Evolutionary conservation across 2,797 vertebrate genomes (phyloP).

Genomic region (Pelodytes ibericus): DNA sequence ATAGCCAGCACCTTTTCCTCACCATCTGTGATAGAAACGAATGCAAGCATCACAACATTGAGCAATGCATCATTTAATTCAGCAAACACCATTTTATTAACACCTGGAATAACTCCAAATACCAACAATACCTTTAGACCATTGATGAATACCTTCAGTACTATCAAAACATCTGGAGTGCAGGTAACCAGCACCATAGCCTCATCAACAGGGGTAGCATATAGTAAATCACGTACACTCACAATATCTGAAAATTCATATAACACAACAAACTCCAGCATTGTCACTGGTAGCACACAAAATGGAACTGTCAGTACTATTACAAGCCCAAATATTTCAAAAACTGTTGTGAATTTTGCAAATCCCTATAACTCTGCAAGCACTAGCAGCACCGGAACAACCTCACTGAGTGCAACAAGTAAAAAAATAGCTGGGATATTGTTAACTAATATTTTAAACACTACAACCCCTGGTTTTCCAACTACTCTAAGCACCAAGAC

Average conservation of each 20-base stretch:
- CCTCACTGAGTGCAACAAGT: no score
- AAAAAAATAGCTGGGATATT: neutral
- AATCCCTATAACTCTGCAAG: neutral
- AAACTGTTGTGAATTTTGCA: neutral
- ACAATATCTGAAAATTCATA: no score
- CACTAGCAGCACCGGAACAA: neutral
- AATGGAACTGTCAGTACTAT: neutral
- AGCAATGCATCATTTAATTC: neutral
- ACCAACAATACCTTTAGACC: no score
- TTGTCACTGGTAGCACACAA: neutral
- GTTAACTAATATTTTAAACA: neutral
- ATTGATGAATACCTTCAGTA: neutral
- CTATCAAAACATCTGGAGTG: neutral
- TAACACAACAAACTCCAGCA: no score
- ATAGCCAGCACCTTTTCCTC: neutral
- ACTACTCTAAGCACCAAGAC: neutral
- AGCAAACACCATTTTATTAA: neutral
- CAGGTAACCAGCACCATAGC: no score
- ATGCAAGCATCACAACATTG: slow-evolving; percentile 2
- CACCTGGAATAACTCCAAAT: slow-evolving; percentile 7
- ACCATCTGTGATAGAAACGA: neutral
- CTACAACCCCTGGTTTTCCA: neutral
- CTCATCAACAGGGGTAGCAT: no score
- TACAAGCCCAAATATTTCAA: neutral
- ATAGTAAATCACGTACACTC: no score